Percentiles rank a stretch among this genome's conserved stretches.
Conservation (phyloP, 2,113 vertebrate species). For the Hippopotamus amphibius region DNA sequence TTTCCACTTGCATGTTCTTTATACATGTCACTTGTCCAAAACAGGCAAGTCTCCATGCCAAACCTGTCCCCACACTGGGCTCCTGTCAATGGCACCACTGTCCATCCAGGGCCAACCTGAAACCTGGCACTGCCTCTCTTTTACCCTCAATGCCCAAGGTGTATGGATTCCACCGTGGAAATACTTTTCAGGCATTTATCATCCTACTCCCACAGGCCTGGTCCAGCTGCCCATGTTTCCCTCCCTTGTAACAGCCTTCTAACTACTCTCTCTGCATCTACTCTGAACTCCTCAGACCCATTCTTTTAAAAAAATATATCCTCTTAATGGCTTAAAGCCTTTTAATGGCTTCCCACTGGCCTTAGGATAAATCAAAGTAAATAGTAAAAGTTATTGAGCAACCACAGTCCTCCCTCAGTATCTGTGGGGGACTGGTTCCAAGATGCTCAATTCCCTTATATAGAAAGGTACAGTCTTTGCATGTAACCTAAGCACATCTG, state of each 20-base stretch:
- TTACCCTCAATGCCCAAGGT: not conserved
- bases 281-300: not conserved
- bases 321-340: not conserved
- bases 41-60: not conserved
- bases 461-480: not conserved
- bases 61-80: not conserved
- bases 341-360: not conserved
- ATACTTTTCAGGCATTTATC: not conserved
- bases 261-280: not conserved
- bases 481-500: not conserved
- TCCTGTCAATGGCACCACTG: not conserved
- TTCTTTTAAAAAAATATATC: not conserved
- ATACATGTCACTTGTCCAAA: not conserved
- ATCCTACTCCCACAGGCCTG: not conserved
- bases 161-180: not conserved
- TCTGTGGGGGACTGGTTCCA: not conserved
- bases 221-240: not conserved
- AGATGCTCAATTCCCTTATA: not conserved
- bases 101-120: not conserved
- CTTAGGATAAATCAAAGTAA: not conserved
- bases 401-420: not conserved
- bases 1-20: not conserved
- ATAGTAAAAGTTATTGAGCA: not conserved
- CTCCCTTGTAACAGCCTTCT: not conserved
- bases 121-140: not conserved